A percentile compares a stretch with the other conserved stretches of the same genome.
phyloP scores from a whole-genome alignment of 1,140 invertebrate species.

The Steinernema feltiae region DNA sequence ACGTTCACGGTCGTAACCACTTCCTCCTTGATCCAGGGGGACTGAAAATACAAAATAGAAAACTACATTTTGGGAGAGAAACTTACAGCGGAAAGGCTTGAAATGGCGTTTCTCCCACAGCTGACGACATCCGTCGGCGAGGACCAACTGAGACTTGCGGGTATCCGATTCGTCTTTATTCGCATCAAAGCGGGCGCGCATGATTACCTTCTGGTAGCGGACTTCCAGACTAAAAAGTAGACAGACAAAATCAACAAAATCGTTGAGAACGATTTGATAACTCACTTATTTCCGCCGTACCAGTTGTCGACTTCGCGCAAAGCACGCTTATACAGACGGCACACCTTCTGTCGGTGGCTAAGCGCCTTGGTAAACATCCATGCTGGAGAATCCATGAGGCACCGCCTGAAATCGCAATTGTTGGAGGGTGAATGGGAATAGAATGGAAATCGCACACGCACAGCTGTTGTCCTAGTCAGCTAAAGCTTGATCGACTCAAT shows the following conservation, averaged over 20 bases:
- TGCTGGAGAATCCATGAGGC: slow-evolving; percentile 39
- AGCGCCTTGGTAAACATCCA: slow-evolving; percentile 58
- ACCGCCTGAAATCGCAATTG: not conserved
- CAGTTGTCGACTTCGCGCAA: slow-evolving; percentile 65
- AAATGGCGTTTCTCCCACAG: slow-evolving; percentile 67
- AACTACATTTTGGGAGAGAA: slow-evolving; percentile 12
- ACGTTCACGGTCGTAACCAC: slow-evolving; percentile 50
- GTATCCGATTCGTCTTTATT: slow-evolving; percentile 72
- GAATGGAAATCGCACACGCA: not conserved
- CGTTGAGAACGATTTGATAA: slow-evolving; percentile 20
- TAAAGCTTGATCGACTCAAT: too few species aligned
- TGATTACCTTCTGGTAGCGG: slow-evolving; percentile 71
- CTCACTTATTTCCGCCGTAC: slow-evolving; percentile 63
- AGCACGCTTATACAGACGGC: slow-evolving; percentile 68
- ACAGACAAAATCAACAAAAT: slow-evolving; percentile 25
- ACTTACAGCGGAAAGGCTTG: slow-evolving; percentile 61
- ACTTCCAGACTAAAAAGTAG: slow-evolving; percentile 66
- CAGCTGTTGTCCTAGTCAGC: too few species aligned
- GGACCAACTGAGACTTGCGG: slow-evolving; percentile 68
- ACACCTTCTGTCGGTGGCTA: slow-evolving; percentile 68
- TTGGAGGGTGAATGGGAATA: not conserved
- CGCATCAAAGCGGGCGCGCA: slow-evolving; percentile 78
- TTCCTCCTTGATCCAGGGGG: slow-evolving; percentile 44
- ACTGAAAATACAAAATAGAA: slow-evolving; percentile 19
- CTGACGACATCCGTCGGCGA: slow-evolving; percentile 73